Evolutionary conservation across 2,888 invertebrate species (phyloP).

Genomic region (Ichneumoninae sp.): DNA sequence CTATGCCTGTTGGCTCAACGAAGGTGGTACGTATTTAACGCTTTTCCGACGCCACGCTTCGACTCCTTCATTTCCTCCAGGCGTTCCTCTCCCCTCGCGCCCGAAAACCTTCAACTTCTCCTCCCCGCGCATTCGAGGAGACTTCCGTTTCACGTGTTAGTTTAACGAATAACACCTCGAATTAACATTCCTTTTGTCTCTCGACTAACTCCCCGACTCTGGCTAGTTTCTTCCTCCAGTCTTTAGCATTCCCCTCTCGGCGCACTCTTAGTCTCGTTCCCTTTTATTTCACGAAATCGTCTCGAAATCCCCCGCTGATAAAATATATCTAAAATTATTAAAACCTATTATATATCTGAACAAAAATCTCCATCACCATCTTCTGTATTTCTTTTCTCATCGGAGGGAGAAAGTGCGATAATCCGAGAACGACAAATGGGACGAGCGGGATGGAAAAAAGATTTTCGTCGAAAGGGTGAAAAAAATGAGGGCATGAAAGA

Average conservation of each 20-base stretch:
- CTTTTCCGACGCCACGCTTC: constrained; percentile 51
- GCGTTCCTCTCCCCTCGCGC: constrained; percentile 27
- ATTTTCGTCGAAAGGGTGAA: constrained; percentile 20
- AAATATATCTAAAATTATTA: constrained; percentile 3
- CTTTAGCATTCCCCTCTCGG: constrained; percentile 1
- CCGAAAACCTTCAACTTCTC: constrained; percentile 22
- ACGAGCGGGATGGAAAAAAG: constrained; percentile 31
- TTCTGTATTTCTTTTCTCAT: constrained; percentile 24
- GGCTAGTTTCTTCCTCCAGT: not conserved
- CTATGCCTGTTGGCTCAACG: constrained; percentile 16
- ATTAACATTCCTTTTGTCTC: constrained; percentile 63
- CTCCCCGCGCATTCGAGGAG: constrained; percentile 23
- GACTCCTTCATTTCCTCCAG: constrained; percentile 57
- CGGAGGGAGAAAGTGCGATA: not conserved
- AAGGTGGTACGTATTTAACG: constrained; percentile 67
- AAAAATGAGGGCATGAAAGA: constrained; percentile 1
- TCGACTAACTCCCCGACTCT: constrained; percentile 24
- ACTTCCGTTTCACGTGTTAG: constrained; percentile 59
- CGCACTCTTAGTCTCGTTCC: not conserved
- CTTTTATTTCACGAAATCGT: not conserved
- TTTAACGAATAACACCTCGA: constrained; percentile 60
- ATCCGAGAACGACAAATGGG: constrained; percentile 30
- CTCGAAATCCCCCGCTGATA: not conserved
- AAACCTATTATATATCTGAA: not conserved
- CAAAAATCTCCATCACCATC: constrained; percentile 33